These are phyloP conservation scores for Seira musarum DNA, from an alignment of 2,888 invertebrate species.

Conservation along the genomic window DNA sequence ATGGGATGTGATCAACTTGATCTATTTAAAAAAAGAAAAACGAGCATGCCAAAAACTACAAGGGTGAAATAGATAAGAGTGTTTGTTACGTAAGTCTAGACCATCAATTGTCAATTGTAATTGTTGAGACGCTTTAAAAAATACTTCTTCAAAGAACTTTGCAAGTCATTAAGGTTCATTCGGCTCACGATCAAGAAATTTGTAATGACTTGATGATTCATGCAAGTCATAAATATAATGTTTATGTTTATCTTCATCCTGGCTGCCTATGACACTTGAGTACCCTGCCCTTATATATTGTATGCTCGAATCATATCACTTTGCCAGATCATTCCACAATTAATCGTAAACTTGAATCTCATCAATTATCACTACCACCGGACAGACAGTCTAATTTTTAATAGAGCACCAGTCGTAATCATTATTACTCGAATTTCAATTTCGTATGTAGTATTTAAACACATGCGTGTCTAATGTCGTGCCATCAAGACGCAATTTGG, in stretches of 20 bases:
- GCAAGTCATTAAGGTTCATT: constrained; percentile 32
- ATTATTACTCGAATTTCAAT: no score
- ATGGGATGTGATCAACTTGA: constrained; percentile 51
- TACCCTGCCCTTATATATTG: no score
- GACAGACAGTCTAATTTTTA: constrained; percentile 8
- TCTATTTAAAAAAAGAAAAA: constrained; percentile 43
- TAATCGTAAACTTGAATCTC: no score
- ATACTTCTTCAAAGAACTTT: not conserved
- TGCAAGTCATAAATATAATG: not conserved
- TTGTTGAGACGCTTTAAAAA: constrained; percentile 22
- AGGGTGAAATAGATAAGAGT: no score
- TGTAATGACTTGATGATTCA: not conserved
- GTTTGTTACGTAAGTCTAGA: constrained; percentile 37
- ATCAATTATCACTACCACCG: not conserved
- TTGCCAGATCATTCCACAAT: no score
- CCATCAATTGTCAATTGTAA: not conserved
- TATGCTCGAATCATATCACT: no score
- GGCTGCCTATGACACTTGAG: no score
- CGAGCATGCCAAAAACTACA: not conserved
- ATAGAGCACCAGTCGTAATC: not conserved
- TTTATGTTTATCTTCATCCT: no score
- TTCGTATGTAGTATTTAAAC: no score
- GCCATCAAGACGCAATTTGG: no score
- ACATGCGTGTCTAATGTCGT: no score
- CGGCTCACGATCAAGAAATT: constrained; percentile 1